Conservation (phyloP, 2,797 vertebrate species). For the Margarornis squamiger region DNA sequence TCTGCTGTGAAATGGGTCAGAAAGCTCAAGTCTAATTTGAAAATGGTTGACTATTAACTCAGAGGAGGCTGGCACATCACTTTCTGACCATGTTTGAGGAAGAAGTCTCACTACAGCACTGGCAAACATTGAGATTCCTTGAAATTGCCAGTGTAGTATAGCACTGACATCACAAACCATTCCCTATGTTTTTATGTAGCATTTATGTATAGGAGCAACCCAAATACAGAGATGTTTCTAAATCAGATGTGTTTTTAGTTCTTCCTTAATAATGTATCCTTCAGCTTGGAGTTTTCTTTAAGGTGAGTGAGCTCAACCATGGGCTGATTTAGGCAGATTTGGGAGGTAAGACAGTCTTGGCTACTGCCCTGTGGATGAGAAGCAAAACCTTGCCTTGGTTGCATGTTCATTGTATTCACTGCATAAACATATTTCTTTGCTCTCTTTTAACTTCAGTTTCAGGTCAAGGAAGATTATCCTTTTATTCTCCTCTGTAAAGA, state of each 20-base stretch:
- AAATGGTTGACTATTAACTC: not conserved
- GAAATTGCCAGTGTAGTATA: not conserved
- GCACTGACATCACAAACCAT: accelerated
- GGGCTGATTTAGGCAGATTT: not conserved
- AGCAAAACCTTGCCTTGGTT: not conserved
- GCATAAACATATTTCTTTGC: not conserved
- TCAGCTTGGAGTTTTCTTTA: not conserved
- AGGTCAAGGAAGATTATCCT: not conserved
- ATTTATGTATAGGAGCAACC: not conserved
- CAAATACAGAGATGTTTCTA: not conserved
- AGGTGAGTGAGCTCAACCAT: not conserved
- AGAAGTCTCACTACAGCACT: not conserved
- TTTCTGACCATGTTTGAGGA: not conserved
- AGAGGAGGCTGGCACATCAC: not conserved
- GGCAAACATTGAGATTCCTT: not conserved
- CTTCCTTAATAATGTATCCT: not conserved
- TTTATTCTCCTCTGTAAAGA: not conserved
- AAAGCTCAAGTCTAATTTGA: not conserved
- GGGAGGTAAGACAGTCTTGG: not conserved
- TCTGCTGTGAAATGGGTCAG: not conserved
- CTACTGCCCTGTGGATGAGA: not conserved
- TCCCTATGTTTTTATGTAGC: not conserved
- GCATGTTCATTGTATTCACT: not conserved
- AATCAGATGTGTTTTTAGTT: not conserved
- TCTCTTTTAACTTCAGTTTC: not conserved